Conservation (phyloP, 1,140 invertebrate genomes). For the Acyrthosiphon pisum region DNA sequence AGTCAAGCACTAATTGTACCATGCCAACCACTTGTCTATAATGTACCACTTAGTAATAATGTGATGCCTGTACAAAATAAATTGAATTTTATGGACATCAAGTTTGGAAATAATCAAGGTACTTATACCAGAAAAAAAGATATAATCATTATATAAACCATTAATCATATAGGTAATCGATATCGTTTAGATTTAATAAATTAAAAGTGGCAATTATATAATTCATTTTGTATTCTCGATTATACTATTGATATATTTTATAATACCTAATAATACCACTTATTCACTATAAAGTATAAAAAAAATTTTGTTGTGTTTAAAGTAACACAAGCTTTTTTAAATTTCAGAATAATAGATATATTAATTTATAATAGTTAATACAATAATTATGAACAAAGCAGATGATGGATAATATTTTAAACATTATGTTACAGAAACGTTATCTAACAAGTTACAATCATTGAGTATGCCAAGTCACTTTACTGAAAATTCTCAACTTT, state of each 20-base stretch:
- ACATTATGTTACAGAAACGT: neutral
- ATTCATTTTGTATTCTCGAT: neutral
- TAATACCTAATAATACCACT: neutral
- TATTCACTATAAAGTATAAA: neutral
- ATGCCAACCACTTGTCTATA: constrained; percentile 24
- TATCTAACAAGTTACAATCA: neutral
- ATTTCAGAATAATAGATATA: neutral
- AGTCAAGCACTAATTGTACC: constrained; percentile 5
- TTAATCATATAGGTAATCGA: neutral
- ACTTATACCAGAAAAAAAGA: neutral
- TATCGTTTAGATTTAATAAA: neutral
- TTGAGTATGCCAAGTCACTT: constrained; percentile 20
- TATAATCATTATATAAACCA: neutral
- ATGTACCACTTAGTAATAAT: constrained; percentile 32
- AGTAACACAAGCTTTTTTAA: neutral
- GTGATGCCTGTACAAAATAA: constrained; percentile 18
- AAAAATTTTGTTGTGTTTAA: neutral
- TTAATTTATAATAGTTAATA: neutral
- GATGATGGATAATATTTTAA: neutral
- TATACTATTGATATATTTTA: neutral
- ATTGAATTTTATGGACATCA: neutral
- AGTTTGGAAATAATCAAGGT: constrained; percentile 25
- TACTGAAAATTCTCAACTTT: neutral
- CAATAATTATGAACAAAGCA: neutral
- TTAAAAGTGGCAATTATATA: neutral